Base-by-base conservation (phyloP, 2,797 vertebrate genomes). In the Arrhamphus sclerolepis region DNA sequence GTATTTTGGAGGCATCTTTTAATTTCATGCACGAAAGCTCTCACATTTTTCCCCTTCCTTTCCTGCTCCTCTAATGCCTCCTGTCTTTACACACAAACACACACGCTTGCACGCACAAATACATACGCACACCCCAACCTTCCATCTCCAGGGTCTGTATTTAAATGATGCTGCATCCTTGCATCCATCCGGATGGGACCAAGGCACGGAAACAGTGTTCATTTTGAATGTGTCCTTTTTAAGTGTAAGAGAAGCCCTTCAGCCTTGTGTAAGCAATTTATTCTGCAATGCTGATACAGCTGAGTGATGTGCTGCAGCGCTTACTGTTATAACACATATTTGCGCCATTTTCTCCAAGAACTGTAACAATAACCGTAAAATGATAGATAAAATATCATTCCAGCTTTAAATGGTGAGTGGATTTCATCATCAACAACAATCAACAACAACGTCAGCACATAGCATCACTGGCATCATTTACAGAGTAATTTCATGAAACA, bases 1-100 rank as follows among this genome's bases (percentile, higher is more conserved):
- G n/a, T n/a, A n/a, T n/a, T n/a, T 84, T 85, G 66, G 77, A 88
- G 83, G 82, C 88, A 87, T 92, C 88, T 92, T 91, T 92, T 90
- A 85, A 90, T 91, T 93, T 92, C 80, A 86, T 89, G 72, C 83
- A 89, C 75, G 90, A 65, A 72, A 74, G 79, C 70, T 31, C 29
- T 70, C 81, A 80, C 61, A 77, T 92, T 82, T 84, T 84, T 79
- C 80, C 75, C 56, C 56, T 39, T 52, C 66, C 60, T 81, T 77
- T 57, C 60, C 66, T 46, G 62, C 66, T 61, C 60, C 63, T 81
- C 64, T 63, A 7, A 31, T 31, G 29, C 2, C 29, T 31, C 41
- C 47, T 28, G 26, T 28, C 7, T 31, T 9, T 9, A 31, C 29
- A n/a, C n/a, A n/a, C n/a, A n/a, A n/a, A n/a, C n/a, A n/a, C n/a